phyloP scores from a whole-genome alignment of 1,140 invertebrate genomes.

The Pseudomyrmex cubaensis region DNA sequence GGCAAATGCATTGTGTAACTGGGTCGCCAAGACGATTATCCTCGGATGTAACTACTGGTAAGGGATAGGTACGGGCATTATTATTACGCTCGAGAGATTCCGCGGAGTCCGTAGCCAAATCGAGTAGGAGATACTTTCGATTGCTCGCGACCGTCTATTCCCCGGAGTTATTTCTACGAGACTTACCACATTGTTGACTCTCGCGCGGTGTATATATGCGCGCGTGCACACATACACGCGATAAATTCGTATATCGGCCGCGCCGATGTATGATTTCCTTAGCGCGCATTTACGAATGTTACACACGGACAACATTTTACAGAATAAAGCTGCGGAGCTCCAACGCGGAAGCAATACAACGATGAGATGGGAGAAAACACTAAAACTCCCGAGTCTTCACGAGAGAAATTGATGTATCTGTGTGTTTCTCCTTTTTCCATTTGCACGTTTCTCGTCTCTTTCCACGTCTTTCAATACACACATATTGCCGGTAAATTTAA shows the following conservation, averaged over 20 bases:
- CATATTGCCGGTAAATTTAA: constrained; percentile 3
- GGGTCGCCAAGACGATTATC: constrained; percentile 67
- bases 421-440: background rate
- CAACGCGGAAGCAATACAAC: constrained; percentile 4
- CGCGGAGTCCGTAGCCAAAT: constrained; percentile 65
- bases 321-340: constrained; percentile 31
- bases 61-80: constrained; percentile 61
- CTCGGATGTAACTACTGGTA: constrained; percentile 60
- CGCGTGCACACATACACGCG: constrained; percentile 49
- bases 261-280: constrained; percentile 22
- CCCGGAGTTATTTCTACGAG: constrained; percentile 60
- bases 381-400: background rate
- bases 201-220: constrained; percentile 10
- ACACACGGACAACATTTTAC: constrained; percentile 27
- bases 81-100: constrained; percentile 63
- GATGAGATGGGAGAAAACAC: background rate
- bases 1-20: constrained; percentile 39
- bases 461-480: too few relatives aligned
- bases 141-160: constrained; percentile 63
- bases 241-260: constrained; percentile 39
- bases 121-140: constrained; percentile 69
- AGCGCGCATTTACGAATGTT: constrained; percentile 27
- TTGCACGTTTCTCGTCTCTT: background rate
- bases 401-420: background rate
- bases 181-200: constrained; percentile 67